A percentile compares a stretch with the other conserved stretches of the same genome.
These are phyloP conservation scores for Brachionichthys hirsutus DNA, from an alignment of 2,113 vertebrate species.

Conservation along the genomic window DNA sequence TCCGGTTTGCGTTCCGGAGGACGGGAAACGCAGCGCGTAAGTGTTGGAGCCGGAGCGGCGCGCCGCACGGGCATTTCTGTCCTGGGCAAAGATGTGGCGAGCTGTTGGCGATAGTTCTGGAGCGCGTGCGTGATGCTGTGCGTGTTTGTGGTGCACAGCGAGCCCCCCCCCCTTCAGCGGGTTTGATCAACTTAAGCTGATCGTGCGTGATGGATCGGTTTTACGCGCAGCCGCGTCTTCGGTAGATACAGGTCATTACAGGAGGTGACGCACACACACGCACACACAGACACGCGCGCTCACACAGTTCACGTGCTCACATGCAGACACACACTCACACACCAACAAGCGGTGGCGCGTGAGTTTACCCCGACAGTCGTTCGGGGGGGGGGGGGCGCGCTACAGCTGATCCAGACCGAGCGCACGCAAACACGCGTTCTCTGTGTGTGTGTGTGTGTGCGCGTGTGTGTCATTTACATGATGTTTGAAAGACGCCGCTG, in stretches of 20 bases:
- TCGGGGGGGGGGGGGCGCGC: too few species aligned
- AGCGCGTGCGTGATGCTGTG: neutral
- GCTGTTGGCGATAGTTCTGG: neutral
- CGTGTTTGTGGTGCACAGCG: neutral
- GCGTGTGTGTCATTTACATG: neutral
- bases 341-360: too few species aligned
- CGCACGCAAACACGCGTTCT: conserved; percentile 29
- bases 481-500: neutral
- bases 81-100: conserved; percentile 40
- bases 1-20: conserved; percentile 35
- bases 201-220: conserved; percentile 22
- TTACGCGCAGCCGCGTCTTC: conserved; percentile 44
- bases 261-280: neutral
- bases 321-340: too few species aligned
- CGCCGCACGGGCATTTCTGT: conserved; percentile 37
- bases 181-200: conserved; percentile 53
- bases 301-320: conserved; percentile 1
- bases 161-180: conserved; percentile 6
- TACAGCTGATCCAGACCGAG: conserved; percentile 35
- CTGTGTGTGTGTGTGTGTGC: too few species aligned
- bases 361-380: too few species aligned
- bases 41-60: conserved; percentile 36
- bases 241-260: conserved; percentile 4
- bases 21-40: conserved; percentile 55
- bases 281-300: neutral